Evolutionary conservation across 2,797 vertebrate genomes (phyloP), one percentile per base, ranked within the genome.

Genomic region (Vireo griseus): DNA sequence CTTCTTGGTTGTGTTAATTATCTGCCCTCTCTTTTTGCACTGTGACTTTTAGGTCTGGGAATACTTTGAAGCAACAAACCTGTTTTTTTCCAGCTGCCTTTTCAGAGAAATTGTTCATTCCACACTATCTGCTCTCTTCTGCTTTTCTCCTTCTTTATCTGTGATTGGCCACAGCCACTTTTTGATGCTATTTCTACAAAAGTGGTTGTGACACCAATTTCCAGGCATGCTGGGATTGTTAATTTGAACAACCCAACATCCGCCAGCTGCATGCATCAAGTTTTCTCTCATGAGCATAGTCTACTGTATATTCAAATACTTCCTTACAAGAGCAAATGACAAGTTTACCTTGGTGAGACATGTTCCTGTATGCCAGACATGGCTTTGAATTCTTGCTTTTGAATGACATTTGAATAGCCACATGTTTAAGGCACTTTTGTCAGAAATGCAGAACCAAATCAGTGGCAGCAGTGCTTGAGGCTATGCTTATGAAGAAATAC

Each of bases 401-500:
- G 90, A 89, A 93, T 91, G 89, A 67, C 33, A 1, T 92, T 88
- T 95, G 92, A 83, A 75, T 28, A 74, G 93, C 96, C 86, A 88
- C 63, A 2, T 8, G 24, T 91, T 76, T 33, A 40, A 73, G 82
- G 67, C 35, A 73, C 78, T 73, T 95, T 92, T 95, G 28, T 94
- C 86, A 88, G 61, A 89, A 87, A 33, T 47, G 45, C 77, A 86
- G 63, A 90, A 94, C 85, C 90, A 96, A 77, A 92, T 68, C 25
- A 51, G 94, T 94, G 94, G 95, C 95, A 94, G 96, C 86, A 86
- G 92, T 94, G 87, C 95, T 97, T 96, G 97, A 98, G 98, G 98
- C 98, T 97, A 98, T 98, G 98, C 98, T 98, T 98, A 98, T 98
- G 98, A 99, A 98, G 98, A 99, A 98, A 99, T 97, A 98, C 98